Conservation (phyloP, 1,140 invertebrate genomes). For the Meloidogyne chitwoodi region DNA sequence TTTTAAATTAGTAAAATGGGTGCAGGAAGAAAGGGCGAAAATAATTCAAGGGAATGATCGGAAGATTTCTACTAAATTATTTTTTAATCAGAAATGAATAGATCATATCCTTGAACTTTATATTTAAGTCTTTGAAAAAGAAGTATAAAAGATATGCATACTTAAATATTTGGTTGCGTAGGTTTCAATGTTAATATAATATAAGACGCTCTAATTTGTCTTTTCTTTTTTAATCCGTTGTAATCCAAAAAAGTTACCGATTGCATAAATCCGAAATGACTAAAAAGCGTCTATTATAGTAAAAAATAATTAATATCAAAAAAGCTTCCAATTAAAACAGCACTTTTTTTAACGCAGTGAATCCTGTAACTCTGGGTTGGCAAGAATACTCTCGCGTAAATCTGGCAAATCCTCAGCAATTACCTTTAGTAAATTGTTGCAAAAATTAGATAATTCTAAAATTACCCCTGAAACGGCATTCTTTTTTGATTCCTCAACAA, state of each 20-base stretch:
- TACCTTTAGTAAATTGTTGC: slow-evolving; percentile 26
- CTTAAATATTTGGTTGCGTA: neutral
- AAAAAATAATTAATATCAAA: neutral
- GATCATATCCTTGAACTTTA: neutral
- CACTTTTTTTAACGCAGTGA: slow-evolving; percentile 38
- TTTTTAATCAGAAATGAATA: no score
- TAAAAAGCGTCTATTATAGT: neutral
- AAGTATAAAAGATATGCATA: neutral
- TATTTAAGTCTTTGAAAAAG: neutral
- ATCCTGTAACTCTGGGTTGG: slow-evolving; percentile 40
- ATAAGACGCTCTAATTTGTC: no score
- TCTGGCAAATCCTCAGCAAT: slow-evolving; percentile 54
- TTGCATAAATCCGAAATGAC: no score
- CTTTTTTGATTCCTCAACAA: slow-evolving; percentile 51
- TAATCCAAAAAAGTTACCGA: no score
- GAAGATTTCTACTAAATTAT: neutral
- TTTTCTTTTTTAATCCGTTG: no score
- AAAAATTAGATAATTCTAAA: slow-evolving; percentile 16
- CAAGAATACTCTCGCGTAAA: slow-evolving; percentile 35
- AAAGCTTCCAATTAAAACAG: neutral
- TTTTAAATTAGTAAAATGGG: neutral
- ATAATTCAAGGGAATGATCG: neutral
- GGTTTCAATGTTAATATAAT: neutral
- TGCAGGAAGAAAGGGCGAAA: neutral
- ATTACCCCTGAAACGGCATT: slow-evolving; percentile 52